Evolutionary conservation across 2,113 vertebrate species (phyloP), one percentile per base, ranked within the genome.

Genomic region (Oreamnos americanus): DNA sequence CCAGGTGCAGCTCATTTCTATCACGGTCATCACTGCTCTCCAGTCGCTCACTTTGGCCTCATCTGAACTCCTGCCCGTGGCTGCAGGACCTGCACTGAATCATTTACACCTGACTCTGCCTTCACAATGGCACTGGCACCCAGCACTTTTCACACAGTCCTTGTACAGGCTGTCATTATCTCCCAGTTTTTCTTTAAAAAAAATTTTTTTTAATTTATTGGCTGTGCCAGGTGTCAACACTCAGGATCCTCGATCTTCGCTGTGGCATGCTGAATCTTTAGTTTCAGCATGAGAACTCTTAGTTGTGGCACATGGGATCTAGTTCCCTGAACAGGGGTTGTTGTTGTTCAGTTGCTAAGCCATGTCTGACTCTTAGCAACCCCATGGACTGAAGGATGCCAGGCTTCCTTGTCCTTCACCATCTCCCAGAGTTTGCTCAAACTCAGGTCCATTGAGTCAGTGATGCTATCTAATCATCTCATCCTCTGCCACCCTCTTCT

Each of bases 241-340:
- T 43, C 6, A 1, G 71, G 21, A 1, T 39, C 36, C 21, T 26
- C 2, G 6, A 76, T 14, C 39, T 14, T 76, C 1, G 0, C 0
- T 13, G 23, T 9, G 36, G 6, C 0, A 7, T 1, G 71, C 12
- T 76, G 23, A 43, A 17, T 76, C 71, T 14, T 76, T 43, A 26
- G 23, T 33, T 76, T 39, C 0, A 0, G 71, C 71, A 1, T 43
- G 71, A 43, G 71, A 7, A 7, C 71, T 43, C 36, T 26, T 43
- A 43, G 39, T 15, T 13, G 71, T 13, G 39, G 39, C 23, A 13
- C 36, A 7, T 76, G 36, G 12, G 36, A 76, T 76, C 71, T 25
- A 76, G 23, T 26, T 76, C 11, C 39, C 71, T 15, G 71, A 43
- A 13, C 71, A 43, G 71, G 39, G 36, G 39, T 25, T 12, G 39